phyloP scores from a whole-genome alignment of 1,140 invertebrate species.

The Yoshiicerus persimilis region DNA sequence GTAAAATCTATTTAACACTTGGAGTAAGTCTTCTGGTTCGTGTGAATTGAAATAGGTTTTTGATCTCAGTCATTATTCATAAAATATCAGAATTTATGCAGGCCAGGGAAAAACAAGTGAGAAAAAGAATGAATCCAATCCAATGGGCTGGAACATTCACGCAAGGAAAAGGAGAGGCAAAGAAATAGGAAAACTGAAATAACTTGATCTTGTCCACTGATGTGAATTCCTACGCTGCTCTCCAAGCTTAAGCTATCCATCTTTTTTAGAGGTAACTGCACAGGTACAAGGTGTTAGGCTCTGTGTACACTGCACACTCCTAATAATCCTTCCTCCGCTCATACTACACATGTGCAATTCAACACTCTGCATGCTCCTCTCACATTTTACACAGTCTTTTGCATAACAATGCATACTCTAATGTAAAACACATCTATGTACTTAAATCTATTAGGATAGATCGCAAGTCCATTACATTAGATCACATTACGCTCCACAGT shows the following conservation, averaged over 20 bases:
- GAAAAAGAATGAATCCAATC: background rate
- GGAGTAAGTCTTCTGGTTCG: background rate
- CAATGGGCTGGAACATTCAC: slow-evolving; percentile 19
- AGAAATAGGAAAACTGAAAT: background rate
- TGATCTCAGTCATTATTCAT: slow-evolving; percentile 10
- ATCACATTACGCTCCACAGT: background rate
- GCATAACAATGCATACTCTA: background rate
- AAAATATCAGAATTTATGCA: slow-evolving; percentile 22
- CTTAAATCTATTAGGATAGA: background rate
- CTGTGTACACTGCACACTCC: background rate
- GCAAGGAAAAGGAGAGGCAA: slow-evolving; percentile 14
- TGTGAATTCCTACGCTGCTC: background rate
- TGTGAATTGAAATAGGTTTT: slow-evolving; percentile 10
- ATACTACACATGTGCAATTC: background rate
- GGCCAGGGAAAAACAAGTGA: background rate
- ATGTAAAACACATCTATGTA: too few relatives aligned
- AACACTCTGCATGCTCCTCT: background rate
- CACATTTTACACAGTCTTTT: background rate
- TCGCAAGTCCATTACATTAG: too few relatives aligned
- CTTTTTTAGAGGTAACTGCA: background rate
- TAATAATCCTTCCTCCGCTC: background rate
- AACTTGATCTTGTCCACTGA: background rate
- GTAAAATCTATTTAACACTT: background rate
- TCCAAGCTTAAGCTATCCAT: background rate
- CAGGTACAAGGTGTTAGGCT: background rate